Conservation (phyloP, 53 echinoderm and acorn worm species). For the Luidia sarsii region DNA sequence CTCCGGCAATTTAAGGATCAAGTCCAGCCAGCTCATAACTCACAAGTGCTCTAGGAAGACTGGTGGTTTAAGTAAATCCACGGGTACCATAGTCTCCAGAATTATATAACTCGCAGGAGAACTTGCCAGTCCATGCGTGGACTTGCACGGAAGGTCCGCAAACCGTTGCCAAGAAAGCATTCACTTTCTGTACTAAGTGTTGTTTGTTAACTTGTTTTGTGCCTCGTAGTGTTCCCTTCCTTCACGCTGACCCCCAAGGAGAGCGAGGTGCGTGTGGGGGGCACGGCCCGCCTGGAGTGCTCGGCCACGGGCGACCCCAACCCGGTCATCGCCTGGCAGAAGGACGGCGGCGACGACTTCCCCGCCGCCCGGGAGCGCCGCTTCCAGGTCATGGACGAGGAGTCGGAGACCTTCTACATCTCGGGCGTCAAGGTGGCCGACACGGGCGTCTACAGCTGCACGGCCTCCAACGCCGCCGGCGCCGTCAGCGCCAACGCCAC, state of each 20-base stretch:
- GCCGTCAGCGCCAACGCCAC: slow-evolving; percentile 89
- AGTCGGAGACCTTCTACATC: slow-evolving; percentile 86
- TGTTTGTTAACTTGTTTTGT: not conserved
- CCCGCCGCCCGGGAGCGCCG: slow-evolving; percentile 94
- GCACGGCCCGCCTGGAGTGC: slow-evolving; percentile 75
- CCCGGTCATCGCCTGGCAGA: slow-evolving; percentile 94
- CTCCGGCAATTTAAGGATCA: too few species aligned
- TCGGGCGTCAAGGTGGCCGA: slow-evolving; percentile 71
- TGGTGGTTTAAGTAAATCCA: too few species aligned
- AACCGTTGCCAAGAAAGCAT: too few species aligned
- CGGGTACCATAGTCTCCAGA: too few species aligned
- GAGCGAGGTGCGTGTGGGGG: slow-evolving; percentile 70
- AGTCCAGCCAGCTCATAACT: too few species aligned
- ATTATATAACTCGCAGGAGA: too few species aligned
- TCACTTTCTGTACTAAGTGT: not conserved
- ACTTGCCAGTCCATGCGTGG: too few species aligned
- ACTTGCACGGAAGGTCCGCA: too few species aligned
- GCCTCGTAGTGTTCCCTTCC: slow-evolving; percentile 81
- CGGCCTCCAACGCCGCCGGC: slow-evolving; percentile 84
- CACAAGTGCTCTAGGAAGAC: too few species aligned
- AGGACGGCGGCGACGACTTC: slow-evolving; percentile 94
- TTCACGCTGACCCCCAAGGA: slow-evolving; percentile 79
- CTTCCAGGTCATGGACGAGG: slow-evolving; percentile 72
- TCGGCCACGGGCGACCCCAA: slow-evolving; percentile 86
- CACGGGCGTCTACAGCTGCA: slow-evolving; percentile 94